Evolutionary conservation across 2,888 invertebrate genomes (phyloP).

Genomic region (Polia nebulosa): DNA sequence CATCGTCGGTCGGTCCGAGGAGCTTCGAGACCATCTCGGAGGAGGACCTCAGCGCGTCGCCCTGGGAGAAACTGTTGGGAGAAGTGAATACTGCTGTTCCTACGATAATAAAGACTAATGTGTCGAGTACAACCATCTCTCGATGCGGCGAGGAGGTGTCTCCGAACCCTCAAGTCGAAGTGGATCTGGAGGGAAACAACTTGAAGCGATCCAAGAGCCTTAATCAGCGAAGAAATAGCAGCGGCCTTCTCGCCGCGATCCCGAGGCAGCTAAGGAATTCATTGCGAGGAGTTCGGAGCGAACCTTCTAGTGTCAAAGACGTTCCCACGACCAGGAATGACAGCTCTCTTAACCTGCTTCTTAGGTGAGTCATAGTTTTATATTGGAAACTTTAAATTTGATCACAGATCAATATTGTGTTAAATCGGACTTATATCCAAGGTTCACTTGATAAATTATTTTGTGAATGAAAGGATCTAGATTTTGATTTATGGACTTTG

Average conservation of each 20-base stretch:
- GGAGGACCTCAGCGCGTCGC: slow-evolving; percentile 84
- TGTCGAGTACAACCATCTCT: slow-evolving; percentile 84
- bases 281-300: slow-evolving; percentile 88
- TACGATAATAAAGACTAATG: slow-evolving; percentile 87
- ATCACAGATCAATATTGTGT: background rate
- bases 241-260: slow-evolving; percentile 89
- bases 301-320: slow-evolving; percentile 89
- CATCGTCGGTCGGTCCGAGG: slow-evolving; percentile 88
- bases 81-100: slow-evolving; percentile 86
- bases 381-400: background rate
- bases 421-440: slow-evolving; percentile 5
- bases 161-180: slow-evolving; percentile 76
- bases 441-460: background rate
- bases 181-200: slow-evolving; percentile 84
- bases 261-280: slow-evolving; percentile 89
- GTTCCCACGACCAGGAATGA: slow-evolving; percentile 88
- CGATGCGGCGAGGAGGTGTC: slow-evolving; percentile 81
- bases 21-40: slow-evolving; percentile 90
- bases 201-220: slow-evolving; percentile 88
- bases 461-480: slow-evolving; percentile 7
- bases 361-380: slow-evolving; percentile 81
- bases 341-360: slow-evolving; percentile 88
- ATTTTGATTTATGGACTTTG: slow-evolving; percentile 10
- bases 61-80: slow-evolving; percentile 89
- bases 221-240: slow-evolving; percentile 88